Conservation (phyloP, 2,888 invertebrate species). For the Parapristionchus giblindavisi region DNA sequence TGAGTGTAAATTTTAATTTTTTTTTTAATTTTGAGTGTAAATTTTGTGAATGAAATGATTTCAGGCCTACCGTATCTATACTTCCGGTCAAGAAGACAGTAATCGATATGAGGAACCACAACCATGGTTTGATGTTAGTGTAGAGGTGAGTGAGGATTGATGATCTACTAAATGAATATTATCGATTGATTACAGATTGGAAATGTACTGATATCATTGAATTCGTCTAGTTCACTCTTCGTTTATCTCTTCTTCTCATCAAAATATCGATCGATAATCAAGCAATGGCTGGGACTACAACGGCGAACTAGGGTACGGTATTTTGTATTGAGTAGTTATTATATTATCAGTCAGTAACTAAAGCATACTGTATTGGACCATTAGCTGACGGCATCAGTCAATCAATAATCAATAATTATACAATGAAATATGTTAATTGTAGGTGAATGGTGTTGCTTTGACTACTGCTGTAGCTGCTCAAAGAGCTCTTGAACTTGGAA, state of each 20-base stretch:
- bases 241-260: constrained; percentile 66
- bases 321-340: background rate
- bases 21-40: too few species aligned
- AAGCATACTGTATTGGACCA: too few species aligned
- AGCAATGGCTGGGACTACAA: constrained; percentile 64
- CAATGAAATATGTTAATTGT: constrained; percentile 12
- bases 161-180: background rate
- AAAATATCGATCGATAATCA: constrained; percentile 66
- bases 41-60: too few species aligned
- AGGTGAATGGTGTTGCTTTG: constrained; percentile 66
- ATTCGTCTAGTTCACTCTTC: constrained; percentile 67
- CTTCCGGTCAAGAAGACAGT: background rate
- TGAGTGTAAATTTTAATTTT: too few species aligned
- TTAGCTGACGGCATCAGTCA: too few species aligned
- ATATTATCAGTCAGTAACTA: background rate
- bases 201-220: constrained; percentile 66
- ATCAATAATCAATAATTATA: background rate
- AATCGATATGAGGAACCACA: constrained; percentile 12
- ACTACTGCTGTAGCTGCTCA: constrained; percentile 67
- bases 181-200: constrained; percentile 50
- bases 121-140: constrained; percentile 32
- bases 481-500: constrained; percentile 63
- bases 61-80: constrained; percentile 34
- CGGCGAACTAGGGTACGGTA: constrained; percentile 49
- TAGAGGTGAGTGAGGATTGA: constrained; percentile 15